phyloP scores from a whole-genome alignment of 2,113 vertebrate species.

The Hirundichthys speculiger region DNA sequence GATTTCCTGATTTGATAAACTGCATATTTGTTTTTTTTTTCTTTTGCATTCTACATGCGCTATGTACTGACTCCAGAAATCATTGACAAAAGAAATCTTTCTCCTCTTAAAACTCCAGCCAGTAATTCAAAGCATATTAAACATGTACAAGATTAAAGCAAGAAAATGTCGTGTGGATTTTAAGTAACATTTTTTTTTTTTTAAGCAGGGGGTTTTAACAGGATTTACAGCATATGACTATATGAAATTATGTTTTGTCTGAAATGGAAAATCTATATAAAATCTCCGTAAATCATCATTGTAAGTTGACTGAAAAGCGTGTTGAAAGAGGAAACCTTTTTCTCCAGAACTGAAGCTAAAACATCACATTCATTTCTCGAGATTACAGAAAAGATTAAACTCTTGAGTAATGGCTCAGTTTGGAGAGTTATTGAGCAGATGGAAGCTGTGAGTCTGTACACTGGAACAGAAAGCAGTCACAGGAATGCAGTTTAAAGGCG shows the following conservation, averaged over 20 bases:
- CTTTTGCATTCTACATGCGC: too few species aligned
- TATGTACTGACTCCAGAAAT: too few species aligned
- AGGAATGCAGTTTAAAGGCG: constrained; percentile 66
- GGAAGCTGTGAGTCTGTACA: constrained; percentile 48
- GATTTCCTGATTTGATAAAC: not conserved
- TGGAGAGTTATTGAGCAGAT: constrained; percentile 68
- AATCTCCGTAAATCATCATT: not conserved
- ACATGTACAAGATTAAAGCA: not conserved
- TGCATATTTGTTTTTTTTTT: too few species aligned
- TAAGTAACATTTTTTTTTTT: not conserved
- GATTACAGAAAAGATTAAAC: constrained; percentile 59
- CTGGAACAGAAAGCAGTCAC: constrained; percentile 45
- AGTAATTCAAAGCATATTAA: constrained; percentile 7
- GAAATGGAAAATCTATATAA: constrained; percentile 9
- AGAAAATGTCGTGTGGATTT: not conserved
- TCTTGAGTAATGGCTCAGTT: constrained; percentile 59
- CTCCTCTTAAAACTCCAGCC: not conserved
- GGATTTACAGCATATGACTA: not conserved
- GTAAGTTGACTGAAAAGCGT: constrained; percentile 8
- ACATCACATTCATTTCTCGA: constrained; percentile 18
- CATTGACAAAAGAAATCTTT: not conserved
- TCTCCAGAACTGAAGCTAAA: constrained; percentile 25
- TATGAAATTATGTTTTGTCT: not conserved
- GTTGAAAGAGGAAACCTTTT: not conserved
- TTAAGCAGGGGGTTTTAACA: not conserved